Percentiles rank a stretch among this genome's conserved stretches.
Conservation (phyloP, 2,888 invertebrate genomes). For the Drosophila flavopinicola region DNA sequence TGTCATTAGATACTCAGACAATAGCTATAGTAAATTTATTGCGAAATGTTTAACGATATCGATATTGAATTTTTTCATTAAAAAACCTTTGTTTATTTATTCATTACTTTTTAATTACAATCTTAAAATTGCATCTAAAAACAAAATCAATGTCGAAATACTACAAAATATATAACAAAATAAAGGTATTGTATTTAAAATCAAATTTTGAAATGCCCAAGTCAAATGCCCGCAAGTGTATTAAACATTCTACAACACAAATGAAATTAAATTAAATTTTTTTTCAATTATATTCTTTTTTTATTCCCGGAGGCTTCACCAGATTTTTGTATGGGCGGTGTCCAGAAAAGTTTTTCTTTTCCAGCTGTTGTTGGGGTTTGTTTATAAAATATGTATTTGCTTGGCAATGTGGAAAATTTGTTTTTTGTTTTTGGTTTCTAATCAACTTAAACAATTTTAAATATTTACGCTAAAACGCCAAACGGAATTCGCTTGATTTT, state of each 20-base stretch:
- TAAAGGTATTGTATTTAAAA: too few species aligned
- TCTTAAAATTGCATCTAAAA: too few species aligned
- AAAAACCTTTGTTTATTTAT: too few species aligned
- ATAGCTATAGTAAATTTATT: too few species aligned
- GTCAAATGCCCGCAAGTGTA: neutral
- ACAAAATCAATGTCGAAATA: too few species aligned
- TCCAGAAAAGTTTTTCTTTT: neutral
- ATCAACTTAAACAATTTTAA: constrained; percentile 45
- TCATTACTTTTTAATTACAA: too few species aligned
- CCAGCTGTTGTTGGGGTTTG: neutral
- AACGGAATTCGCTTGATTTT: neutral
- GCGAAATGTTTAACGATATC: neutral
- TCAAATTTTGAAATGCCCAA: too few species aligned
- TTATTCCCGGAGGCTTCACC: constrained; percentile 1
- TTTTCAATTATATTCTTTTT: neutral
- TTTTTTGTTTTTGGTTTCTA: constrained; percentile 12
- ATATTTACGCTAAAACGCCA: constrained; percentile 26
- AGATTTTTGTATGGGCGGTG: neutral
- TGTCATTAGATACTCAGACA: neutral
- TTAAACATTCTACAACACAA: neutral
- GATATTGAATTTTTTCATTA: too few species aligned
- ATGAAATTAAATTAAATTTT: neutral
- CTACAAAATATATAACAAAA: too few species aligned
- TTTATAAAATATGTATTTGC: constrained; percentile 45
- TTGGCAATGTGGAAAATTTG: constrained; percentile 11